These are phyloP conservation scores for Drosophila sturtevanti DNA, from an alignment of 1,140 invertebrate species.

Conservation along the genomic window DNA sequence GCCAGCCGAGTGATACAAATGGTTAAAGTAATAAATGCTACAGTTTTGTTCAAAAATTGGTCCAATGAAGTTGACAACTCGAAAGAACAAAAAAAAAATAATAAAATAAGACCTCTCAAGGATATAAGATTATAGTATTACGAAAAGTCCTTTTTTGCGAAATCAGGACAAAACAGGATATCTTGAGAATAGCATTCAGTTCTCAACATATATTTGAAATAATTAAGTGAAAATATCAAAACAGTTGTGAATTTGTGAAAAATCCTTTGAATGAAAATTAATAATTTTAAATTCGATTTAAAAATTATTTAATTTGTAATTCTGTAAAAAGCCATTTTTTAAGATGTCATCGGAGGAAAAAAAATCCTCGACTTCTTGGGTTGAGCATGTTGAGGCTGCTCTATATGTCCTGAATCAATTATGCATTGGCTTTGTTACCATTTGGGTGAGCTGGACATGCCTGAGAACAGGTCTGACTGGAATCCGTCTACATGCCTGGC, in stretches of 20 bases:
- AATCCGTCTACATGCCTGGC: conserved; percentile 67
- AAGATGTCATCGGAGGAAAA: conserved; percentile 18
- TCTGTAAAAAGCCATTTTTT: neutral
- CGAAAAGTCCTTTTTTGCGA: neutral
- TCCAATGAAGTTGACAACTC: conserved; percentile 16
- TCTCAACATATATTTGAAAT: too few species aligned
- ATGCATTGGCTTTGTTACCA: conserved; percentile 75
- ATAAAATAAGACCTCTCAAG: neutral
- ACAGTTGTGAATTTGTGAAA: neutral
- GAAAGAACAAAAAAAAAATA: neutral
- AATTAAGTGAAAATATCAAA: neutral
- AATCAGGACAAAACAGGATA: neutral
- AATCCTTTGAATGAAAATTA: neutral
- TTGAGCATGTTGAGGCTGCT: conserved; percentile 56
- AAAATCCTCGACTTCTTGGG: conserved; percentile 27
- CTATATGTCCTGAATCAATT: conserved; percentile 71
- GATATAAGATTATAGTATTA: neutral
- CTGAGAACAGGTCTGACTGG: conserved; percentile 49
- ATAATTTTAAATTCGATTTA: neutral
- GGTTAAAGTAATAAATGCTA: conserved; percentile 38
- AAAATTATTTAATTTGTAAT: neutral
- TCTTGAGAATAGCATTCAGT: too few species aligned
- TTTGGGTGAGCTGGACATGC: conserved; percentile 77
- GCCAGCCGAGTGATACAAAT: conserved; percentile 20
- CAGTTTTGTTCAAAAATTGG: conserved; percentile 4